Base-by-base conservation (phyloP, 2,888 invertebrate genomes). In the Macaria notata region DNA sequence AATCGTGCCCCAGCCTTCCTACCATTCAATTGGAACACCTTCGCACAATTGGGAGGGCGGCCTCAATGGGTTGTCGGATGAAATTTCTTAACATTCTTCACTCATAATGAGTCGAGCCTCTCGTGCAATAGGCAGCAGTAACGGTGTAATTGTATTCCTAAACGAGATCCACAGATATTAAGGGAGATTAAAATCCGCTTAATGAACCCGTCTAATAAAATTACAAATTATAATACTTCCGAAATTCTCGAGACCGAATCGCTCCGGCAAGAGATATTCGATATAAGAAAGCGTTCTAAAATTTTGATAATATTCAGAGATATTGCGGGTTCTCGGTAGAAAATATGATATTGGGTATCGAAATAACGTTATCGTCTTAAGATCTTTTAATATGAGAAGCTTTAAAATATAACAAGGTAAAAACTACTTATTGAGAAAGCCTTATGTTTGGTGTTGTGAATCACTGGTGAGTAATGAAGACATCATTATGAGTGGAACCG, bases 21-120 rank as follows among this genome's bases (percentile, higher is more conserved):
- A 84, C 84, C 78, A 87, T 90, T 90, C 87, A 89, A 88, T 87
- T 80, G 84, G 87, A 88, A 91, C 91, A 91, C 91, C 91, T 91
- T 83, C 83, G 74, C 81, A 91, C 89, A 91, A 90, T 88, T 84
- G 86, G 84, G 80, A 86, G 86, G 90, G 89, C 79, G 81, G 86
- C 82, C 79, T 89, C 84, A 90, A 91, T 90, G 85, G 90, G 86
- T 86, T 87, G 85, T 84, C 84, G 87, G 89, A 90, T 90, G 85
- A 90, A 89, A 90, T 90, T 90, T 90, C 90, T 90, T 87, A 88
- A 88, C 86, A 86, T 87, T 88, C 86, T 85, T 84, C 85, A 77
- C 78, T 83, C 80, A 88, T 89, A 86, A 89, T 88, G 86, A 88
- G 84, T 83, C 78, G 77, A 82, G 81, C 77, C 81, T 86, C 84